phyloP scores from a whole-genome alignment of 1,140 invertebrate species.

The Reticulitermes speratus region DNA sequence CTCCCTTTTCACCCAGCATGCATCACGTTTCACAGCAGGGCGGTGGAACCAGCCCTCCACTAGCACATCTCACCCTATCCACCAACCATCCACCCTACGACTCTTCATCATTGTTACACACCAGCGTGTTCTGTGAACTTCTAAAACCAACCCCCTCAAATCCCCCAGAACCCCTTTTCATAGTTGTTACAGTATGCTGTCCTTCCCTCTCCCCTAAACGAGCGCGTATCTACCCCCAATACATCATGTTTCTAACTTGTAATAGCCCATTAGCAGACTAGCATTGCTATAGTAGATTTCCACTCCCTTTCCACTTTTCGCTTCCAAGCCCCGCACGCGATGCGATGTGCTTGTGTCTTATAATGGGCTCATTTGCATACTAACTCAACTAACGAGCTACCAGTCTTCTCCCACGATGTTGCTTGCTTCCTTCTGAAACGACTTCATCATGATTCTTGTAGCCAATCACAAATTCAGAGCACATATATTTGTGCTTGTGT shows the following conservation, averaged over 20 bases:
- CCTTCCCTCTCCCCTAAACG: neutral
- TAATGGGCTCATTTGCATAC: slow-evolving; percentile 18
- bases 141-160: neutral
- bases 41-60: neutral
- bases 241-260: slow-evolving; percentile 10
- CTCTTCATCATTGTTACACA: slow-evolving; percentile 7
- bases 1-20: slow-evolving; percentile 2
- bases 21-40: slow-evolving; percentile 16
- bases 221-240: neutral
- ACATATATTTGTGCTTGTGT: neutral
- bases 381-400: slow-evolving; percentile 3
- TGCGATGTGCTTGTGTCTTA: slow-evolving; percentile 14
- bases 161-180: neutral
- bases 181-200: neutral
- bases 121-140: slow-evolving; percentile 6
- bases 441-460: slow-evolving; percentile 8
- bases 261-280: slow-evolving; percentile 18
- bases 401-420: neutral
- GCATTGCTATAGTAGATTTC: slow-evolving; percentile 1
- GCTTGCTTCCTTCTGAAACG: slow-evolving; percentile 2
- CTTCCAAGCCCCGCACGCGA: neutral
- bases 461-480: neutral
- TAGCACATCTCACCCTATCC: neutral
- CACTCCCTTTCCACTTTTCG: slow-evolving; percentile 4
- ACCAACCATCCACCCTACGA: neutral